Evolutionary conservation across 1,140 invertebrate species (phyloP).

Genomic region (Cyphomyrmex costatus): DNA sequence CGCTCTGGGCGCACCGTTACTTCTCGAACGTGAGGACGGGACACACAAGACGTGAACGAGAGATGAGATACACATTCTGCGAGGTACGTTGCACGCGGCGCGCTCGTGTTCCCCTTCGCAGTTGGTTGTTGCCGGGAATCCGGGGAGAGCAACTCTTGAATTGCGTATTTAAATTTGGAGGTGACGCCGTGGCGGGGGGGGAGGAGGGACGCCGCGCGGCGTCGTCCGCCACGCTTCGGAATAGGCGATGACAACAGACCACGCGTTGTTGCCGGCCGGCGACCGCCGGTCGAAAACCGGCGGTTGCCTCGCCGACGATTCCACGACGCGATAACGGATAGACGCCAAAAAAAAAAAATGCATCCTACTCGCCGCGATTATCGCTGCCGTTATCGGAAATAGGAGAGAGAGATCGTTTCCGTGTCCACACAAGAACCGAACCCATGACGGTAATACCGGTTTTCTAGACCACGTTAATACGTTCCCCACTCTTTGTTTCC

Average conservation of each 20-base stretch:
- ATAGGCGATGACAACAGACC: background rate
- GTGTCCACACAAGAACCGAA: background rate
- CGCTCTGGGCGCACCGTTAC: background rate
- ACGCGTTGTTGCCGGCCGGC: constrained; percentile 13
- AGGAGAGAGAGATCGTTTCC: constrained; percentile 1
- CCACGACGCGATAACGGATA: background rate
- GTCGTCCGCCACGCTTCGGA: background rate
- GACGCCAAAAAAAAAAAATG: background rate
- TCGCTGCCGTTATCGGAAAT: constrained; percentile 16
- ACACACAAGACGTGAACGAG: constrained; percentile 9
- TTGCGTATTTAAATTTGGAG: constrained; percentile 76
- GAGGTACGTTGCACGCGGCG: constrained; percentile 72
- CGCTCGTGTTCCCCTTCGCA: background rate
- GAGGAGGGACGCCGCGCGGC: constrained; percentile 15
- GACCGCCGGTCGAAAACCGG: background rate
- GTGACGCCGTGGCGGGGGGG: constrained; percentile 61
- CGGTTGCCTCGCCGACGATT: background rate
- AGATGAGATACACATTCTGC: constrained; percentile 52
- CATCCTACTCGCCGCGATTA: background rate
- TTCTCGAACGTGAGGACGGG: background rate
- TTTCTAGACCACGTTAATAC: background rate
- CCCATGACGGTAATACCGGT: background rate
- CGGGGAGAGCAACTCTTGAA: background rate
- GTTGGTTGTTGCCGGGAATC: background rate
- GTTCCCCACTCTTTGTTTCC: background rate